These are phyloP conservation scores for Microtus richardsoni DNA, from an alignment of 2,113 vertebrate species.

Conservation along the genomic window DNA sequence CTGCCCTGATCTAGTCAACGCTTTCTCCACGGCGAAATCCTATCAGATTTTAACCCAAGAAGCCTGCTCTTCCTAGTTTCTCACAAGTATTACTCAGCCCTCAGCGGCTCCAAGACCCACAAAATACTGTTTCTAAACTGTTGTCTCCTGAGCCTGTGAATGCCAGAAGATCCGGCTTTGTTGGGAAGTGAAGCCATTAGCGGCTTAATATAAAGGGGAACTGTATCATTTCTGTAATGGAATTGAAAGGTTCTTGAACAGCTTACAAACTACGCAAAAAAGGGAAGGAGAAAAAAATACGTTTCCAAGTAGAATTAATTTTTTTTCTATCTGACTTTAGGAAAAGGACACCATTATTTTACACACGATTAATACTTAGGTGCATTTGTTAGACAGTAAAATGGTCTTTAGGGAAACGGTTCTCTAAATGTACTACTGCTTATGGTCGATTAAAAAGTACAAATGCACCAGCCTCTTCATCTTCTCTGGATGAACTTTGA, in stretches of 20 bases:
- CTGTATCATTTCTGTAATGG: neutral
- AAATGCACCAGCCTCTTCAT: slow-evolving; percentile 11
- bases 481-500: slow-evolving; percentile 38
- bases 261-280: slow-evolving; percentile 8
- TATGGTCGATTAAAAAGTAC: neutral
- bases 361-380: slow-evolving; percentile 31
- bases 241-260: slow-evolving; percentile 29
- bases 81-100: slow-evolving; percentile 20
- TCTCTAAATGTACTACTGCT: neutral
- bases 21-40: neutral
- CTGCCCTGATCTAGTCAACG: neutral
- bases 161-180: neutral
- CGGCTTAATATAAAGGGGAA: neutral
- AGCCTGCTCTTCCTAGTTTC: neutral
- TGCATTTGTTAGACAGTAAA: slow-evolving; percentile 9
- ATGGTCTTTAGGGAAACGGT: neutral
- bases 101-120: neutral
- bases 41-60: slow-evolving; percentile 35
- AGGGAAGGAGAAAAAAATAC: neutral
- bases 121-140: neutral
- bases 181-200: slow-evolving; percentile 32
- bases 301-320: slow-evolving; percentile 56
- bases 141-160: neutral
- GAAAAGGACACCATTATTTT: slow-evolving; percentile 11
- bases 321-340: neutral